A percentile compares a stretch with the other conserved stretches of the same genome.
Conservation (phyloP, 2,888 invertebrate genomes). For the Psylliodes chrysocephalus region DNA sequence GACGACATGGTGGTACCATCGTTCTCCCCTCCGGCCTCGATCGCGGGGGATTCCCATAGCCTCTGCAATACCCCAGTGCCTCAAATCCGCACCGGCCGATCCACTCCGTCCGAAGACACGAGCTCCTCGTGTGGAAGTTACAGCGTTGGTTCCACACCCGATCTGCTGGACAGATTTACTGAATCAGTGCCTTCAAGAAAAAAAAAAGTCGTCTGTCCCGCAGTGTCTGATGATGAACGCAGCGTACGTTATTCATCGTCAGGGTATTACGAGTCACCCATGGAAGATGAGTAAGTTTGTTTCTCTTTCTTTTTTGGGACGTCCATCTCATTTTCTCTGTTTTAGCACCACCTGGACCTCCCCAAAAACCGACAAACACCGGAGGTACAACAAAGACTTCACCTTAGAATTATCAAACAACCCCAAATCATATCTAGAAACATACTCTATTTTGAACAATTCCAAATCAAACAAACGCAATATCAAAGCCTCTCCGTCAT, state of each 20-base stretch:
- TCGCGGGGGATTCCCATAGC: constrained; percentile 59
- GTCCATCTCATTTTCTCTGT: neutral
- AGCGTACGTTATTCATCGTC: constrained; percentile 78
- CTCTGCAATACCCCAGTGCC: constrained; percentile 61
- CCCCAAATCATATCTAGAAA: constrained; percentile 41
- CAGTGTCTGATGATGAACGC: constrained; percentile 74
- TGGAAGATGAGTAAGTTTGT: constrained; percentile 71
- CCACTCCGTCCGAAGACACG: constrained; percentile 69
- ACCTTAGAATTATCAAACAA: constrained; percentile 74
- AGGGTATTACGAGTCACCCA: constrained; percentile 79
- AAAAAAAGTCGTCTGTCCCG: constrained; percentile 47
- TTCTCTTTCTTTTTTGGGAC: neutral
- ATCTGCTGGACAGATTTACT: constrained; percentile 60
- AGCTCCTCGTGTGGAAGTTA: constrained; percentile 71
- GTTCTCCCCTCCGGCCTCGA: constrained; percentile 42
- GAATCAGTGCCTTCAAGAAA: constrained; percentile 62
- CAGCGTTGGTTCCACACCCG: constrained; percentile 63
- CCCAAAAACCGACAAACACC: constrained; percentile 57
- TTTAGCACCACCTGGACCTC: constrained; percentile 65
- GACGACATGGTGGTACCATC: constrained; percentile 68
- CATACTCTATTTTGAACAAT: constrained; percentile 39
- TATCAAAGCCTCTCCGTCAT: constrained; percentile 50
- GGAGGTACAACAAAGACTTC: constrained; percentile 78
- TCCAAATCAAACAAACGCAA: constrained; percentile 46
- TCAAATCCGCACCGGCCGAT: constrained; percentile 60